Evolutionary conservation across 1,140 invertebrate species (phyloP), one percentile per base, ranked within the genome.

Genomic region (Drosophila repletoides): DNA sequence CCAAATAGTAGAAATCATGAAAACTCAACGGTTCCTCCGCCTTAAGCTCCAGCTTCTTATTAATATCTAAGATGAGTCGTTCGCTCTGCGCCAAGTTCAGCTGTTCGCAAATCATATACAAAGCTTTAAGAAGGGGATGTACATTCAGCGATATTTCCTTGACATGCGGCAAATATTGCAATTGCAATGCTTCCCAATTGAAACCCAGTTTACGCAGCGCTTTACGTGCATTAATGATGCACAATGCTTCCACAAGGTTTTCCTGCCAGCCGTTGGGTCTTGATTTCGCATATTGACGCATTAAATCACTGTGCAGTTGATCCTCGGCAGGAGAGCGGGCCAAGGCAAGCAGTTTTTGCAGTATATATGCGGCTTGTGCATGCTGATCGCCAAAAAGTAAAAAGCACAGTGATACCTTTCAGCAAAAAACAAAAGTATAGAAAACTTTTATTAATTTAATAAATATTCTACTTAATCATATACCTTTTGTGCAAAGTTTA

Each of bases 121-220:
- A 29, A 0, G 71, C 76, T 41, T 90, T 90, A 0, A 90, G 31
- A 12, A 90, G 36, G 1, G 89, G 89, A 71, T 90, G 87, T 2
- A 90, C 49, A 41, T 87, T 64, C 9, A 88, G 22, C 1, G 76
- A 28, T 1, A 90, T 29, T 6, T 74, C 87, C 0, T 17, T 26
- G 1, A 88, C 41, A 6, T 88, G 75, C 3, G 88, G 88, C 28
- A 90, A 46, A 31, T 89, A 90, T 10, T 76, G 68, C 7, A 74
- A 9, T 0, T 66, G 60, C 5, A 90, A 24, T 4, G 88, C 76
- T 15, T 29, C 1, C 74, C 75, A 87, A 0, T 17, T 10, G 1
- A 90, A 70, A 2, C 89, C 89, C 14, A 90, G 17, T 31, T 73
- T 83, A 0, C 88, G 80, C 4, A 90, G 21, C 5, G 74, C 76